phyloP scores from a whole-genome alignment of 2,888 invertebrate genomes.

The Mycalesis mineus region DNA sequence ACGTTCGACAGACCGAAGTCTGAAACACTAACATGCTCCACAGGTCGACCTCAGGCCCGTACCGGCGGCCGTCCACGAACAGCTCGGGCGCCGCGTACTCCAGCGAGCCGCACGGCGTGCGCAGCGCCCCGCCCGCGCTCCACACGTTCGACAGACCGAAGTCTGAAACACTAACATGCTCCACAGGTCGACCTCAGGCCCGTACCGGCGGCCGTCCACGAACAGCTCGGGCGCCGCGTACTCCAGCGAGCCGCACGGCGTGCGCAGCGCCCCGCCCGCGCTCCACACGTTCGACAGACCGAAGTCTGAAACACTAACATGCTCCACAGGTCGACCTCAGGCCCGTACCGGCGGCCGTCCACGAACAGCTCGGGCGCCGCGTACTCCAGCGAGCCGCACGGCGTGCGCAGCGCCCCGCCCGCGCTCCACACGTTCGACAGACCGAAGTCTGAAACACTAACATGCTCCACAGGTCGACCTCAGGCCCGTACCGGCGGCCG shows the following conservation, averaged over 20 bases:
- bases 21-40: no score
- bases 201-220: conserved; percentile 82
- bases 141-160: conserved; percentile 86
- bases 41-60: no score
- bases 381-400: no score
- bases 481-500: no score
- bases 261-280: conserved; percentile 80
- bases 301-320: conserved; percentile 77
- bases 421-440: no score
- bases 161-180: conserved; percentile 82
- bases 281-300: conserved; percentile 84
- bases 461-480: no score
- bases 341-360: no score
- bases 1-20: conserved; percentile 66
- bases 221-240: conserved; percentile 89
- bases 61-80: no score
- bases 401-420: no score
- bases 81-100: conserved; percentile 89
- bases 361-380: no score
- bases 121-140: conserved; percentile 79
- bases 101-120: conserved; percentile 87
- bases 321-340: no score
- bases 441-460: no score
- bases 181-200: conserved; percentile 88
- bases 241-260: conserved; percentile 88